A percentile compares a stretch with the other conserved stretches of the same genome.
Evolutionary conservation across 2,113 vertebrate genomes (phyloP).

Genomic region (Lamprotornis superbus): DNA sequence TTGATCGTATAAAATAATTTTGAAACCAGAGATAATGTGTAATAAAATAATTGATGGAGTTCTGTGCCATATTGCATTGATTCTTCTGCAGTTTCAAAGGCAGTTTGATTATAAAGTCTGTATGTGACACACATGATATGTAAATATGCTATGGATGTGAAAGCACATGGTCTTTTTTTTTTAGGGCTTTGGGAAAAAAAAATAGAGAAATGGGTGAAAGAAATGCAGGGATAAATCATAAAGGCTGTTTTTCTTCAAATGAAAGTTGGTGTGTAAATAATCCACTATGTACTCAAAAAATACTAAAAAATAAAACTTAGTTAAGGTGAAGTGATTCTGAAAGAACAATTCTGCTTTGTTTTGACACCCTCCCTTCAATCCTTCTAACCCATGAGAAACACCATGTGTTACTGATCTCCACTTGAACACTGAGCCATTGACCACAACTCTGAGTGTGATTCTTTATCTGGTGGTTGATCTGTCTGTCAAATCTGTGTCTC

Average conservation of each 20-base stretch:
- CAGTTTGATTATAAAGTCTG: neutral
- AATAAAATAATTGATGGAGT: neutral
- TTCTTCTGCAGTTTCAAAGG: neutral
- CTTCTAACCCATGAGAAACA: neutral
- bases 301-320: neutral
- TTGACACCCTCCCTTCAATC: neutral
- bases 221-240: neutral
- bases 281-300: rapidly evolving
- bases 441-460: neutral
- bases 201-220: neutral
- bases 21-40: neutral
- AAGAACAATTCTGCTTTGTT: neutral
- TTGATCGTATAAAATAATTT: neutral
- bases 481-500: neutral
- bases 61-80: neutral
- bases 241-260: neutral
- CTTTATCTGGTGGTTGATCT: neutral
- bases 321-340: neutral
- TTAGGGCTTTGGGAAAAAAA: neutral
- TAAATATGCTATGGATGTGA: neutral
- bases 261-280: neutral
- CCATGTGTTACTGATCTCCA: neutral
- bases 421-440: neutral
- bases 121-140: neutral
- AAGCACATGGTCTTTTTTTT: neutral